Percentiles rank a stretch among this genome's conserved stretches.
These are phyloP conservation scores for Macquaria australasica DNA, from an alignment of 2,113 vertebrate genomes.

Conservation along the genomic window DNA sequence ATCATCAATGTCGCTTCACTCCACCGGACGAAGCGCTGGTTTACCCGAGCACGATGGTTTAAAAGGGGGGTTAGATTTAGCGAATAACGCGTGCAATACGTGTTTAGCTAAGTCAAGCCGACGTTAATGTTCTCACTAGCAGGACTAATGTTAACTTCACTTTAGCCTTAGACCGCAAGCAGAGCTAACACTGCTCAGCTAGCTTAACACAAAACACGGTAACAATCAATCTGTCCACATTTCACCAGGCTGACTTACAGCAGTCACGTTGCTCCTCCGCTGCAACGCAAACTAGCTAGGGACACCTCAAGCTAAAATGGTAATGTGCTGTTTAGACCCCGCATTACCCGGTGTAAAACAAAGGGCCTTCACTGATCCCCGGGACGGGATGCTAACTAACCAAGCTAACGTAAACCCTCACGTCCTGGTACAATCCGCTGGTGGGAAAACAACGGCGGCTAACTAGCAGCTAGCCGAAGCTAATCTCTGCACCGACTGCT, in stretches of 20 bases:
- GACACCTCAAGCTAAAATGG: constrained; percentile 16
- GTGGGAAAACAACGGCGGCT: constrained; percentile 75
- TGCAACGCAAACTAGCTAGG: constrained; percentile 16
- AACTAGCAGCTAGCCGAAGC: constrained; percentile 75
- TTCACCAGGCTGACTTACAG: not conserved
- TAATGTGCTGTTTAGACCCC: constrained; percentile 16
- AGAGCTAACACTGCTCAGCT: constrained; percentile 53
- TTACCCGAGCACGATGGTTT: not conserved
- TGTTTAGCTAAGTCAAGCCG: constrained; percentile 46
- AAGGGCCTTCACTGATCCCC: constrained; percentile 65
- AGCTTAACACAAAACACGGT: constrained; percentile 52
- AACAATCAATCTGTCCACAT: constrained; percentile 33
- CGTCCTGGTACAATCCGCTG: constrained; percentile 51
- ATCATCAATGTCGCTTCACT: constrained; percentile 26
- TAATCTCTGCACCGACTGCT: constrained; percentile 73
- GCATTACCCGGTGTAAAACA: constrained; percentile 65
- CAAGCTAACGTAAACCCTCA: constrained; percentile 65
- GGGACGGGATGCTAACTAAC: constrained; percentile 69
- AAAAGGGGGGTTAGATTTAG: not conserved
- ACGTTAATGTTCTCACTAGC: constrained; percentile 45
- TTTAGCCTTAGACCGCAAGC: constrained; percentile 61
- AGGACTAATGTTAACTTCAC: constrained; percentile 58
- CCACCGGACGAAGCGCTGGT: not conserved
- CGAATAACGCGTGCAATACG: not conserved
- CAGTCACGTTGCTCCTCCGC: not conserved